A percentile compares a stretch with the other conserved stretches of the same genome.
phyloP scores from a whole-genome alignment of 2,113 vertebrate genomes.

The Aphyosemion australe region DNA sequence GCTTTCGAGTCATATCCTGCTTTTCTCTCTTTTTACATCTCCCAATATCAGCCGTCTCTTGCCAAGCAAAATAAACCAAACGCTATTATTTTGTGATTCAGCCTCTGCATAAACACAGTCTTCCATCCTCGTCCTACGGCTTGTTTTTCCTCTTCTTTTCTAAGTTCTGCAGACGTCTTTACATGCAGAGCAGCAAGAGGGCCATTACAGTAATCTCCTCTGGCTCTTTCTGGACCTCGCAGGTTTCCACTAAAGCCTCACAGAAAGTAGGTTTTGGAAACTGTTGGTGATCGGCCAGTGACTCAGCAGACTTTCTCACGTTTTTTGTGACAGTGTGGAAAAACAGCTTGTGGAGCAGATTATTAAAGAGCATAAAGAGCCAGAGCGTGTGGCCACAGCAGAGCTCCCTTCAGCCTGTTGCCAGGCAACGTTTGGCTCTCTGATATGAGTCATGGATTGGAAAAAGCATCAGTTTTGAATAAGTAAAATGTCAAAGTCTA shows the following conservation, averaged over 20 bases:
- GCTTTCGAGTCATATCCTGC: slow-evolving; percentile 37
- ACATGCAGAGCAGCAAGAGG: slow-evolving; percentile 37
- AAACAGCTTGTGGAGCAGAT: slow-evolving; percentile 69
- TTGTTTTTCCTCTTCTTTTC: slow-evolving; percentile 5
- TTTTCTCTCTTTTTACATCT: slow-evolving; percentile 22
- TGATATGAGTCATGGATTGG: slow-evolving; percentile 47
- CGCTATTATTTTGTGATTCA: slow-evolving; percentile 45
- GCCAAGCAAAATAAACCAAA: slow-evolving; percentile 66
- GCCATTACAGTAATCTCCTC: slow-evolving; percentile 26
- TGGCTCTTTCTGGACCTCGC: slow-evolving; percentile 1
- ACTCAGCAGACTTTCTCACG: slow-evolving; percentile 61
- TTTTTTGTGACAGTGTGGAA: slow-evolving; percentile 60
- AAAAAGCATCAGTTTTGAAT: slow-evolving; percentile 42
- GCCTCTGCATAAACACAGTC: slow-evolving; percentile 46
- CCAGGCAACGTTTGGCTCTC: slow-evolving; percentile 61
- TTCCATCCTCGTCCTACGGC: slow-evolving; percentile 17
- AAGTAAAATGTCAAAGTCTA: slow-evolving; percentile 37
- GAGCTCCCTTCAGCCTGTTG: slow-evolving; percentile 63
- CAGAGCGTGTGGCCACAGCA: slow-evolving; percentile 49
- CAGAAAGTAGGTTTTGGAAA: slow-evolving; percentile 45
- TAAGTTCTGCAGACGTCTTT: slow-evolving; percentile 50
- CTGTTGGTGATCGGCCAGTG: slow-evolving; percentile 40
- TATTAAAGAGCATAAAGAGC: slow-evolving; percentile 53
- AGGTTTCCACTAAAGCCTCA: slow-evolving; percentile 24
- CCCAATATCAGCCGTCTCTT: slow-evolving; percentile 30